These are phyloP conservation scores for Drosophila erecta DNA, from an alignment of 1,140 invertebrate genomes.

Conservation along the genomic window DNA sequence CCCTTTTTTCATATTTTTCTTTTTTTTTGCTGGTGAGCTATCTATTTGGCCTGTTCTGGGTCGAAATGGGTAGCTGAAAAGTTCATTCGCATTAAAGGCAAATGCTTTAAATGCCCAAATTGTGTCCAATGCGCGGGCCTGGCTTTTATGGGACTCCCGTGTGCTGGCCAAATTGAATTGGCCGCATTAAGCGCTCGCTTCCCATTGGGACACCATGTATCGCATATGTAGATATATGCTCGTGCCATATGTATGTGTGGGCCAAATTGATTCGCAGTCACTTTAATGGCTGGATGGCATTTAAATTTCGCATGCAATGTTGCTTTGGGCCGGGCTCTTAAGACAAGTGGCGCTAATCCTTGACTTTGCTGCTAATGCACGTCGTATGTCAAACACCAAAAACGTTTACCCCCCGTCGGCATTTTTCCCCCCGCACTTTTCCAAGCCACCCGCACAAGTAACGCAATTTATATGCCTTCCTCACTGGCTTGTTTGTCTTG, in stretches of 20 bases:
- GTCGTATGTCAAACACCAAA: constrained; percentile 83
- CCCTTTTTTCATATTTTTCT: constrained; percentile 4
- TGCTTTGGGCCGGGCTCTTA: constrained; percentile 49
- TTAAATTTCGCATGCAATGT: constrained; percentile 50
- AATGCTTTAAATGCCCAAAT: constrained; percentile 39
- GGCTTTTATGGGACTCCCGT: constrained; percentile 52
- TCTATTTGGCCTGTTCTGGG: constrained; percentile 19
- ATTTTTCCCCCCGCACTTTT: background rate
- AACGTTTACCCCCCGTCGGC: constrained; percentile 66
- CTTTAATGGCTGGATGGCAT: constrained; percentile 69
- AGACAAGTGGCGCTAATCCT: constrained; percentile 82
- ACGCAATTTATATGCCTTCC: constrained; percentile 80
- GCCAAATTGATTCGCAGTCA: constrained; percentile 67
- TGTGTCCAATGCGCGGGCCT: constrained; percentile 19
- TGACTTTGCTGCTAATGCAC: constrained; percentile 83
- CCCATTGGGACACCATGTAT: constrained; percentile 13
- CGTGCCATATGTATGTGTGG: constrained; percentile 6
- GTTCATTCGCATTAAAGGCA: constrained; percentile 48
- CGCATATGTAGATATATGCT: background rate
- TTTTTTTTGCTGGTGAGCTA: background rate
- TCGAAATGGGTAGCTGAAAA: constrained; percentile 17
- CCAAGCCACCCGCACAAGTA: constrained; percentile 46
- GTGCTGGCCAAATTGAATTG: constrained; percentile 70
- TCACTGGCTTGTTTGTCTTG: constrained; percentile 74
- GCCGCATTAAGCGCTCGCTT: constrained; percentile 44